phyloP scores from a whole-genome alignment of 2,888 invertebrate species.

The Caradrina clavipalpis region DNA sequence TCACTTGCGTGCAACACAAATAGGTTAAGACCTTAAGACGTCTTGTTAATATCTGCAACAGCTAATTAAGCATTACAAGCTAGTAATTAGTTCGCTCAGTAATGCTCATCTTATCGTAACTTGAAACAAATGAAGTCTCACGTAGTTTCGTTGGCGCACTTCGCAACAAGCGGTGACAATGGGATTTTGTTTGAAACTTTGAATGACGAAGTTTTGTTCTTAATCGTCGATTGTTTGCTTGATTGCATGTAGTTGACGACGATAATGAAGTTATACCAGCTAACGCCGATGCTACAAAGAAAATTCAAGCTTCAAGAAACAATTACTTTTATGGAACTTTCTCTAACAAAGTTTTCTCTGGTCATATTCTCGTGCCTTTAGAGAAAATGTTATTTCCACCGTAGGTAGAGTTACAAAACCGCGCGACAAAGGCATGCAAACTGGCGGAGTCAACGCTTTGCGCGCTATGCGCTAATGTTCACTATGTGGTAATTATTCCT shows the following conservation, averaged over 20 bases:
- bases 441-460: constrained; percentile 66
- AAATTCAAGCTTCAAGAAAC: constrained; percentile 9
- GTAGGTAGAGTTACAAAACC: constrained; percentile 52
- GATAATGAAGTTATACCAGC: constrained; percentile 44
- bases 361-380: constrained; percentile 33
- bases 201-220: constrained; percentile 66
- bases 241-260: constrained; percentile 52
- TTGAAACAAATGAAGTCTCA: constrained; percentile 66
- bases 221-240: constrained; percentile 77
- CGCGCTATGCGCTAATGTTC: constrained; percentile 66
- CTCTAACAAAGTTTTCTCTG: constrained; percentile 28
- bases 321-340: constrained; percentile 24
- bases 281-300: constrained; percentile 15
- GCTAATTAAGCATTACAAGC: constrained; percentile 34
- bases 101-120: constrained; percentile 59
- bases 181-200: constrained; percentile 60
- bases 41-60: constrained; percentile 26
- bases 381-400: constrained; percentile 47
- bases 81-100: constrained; percentile 51
- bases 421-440: constrained; percentile 54
- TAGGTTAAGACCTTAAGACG: constrained; percentile 33
- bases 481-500: constrained; percentile 67
- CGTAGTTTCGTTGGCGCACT: constrained; percentile 69
- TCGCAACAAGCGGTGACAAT: constrained; percentile 73
- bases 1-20: constrained; percentile 22